phyloP scores from a whole-genome alignment of 2,113 vertebrate genomes.

The Zosterops pallidus region DNA sequence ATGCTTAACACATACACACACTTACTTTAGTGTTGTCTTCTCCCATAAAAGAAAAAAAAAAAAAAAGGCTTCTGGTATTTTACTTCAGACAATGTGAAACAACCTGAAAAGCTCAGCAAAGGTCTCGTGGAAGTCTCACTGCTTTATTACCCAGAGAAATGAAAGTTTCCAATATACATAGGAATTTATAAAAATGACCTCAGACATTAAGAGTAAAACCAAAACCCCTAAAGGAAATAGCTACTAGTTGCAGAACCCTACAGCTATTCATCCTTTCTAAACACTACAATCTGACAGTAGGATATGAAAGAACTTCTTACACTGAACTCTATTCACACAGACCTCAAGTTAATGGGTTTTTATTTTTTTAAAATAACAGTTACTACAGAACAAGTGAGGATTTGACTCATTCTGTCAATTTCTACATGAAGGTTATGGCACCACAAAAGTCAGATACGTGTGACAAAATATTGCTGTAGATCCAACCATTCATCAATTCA shows the following conservation, averaged over 20 bases:
- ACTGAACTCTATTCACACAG: not conserved
- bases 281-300: not conserved
- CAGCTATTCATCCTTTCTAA: not conserved
- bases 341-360: not conserved
- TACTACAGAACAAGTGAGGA: not conserved
- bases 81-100: conserved; percentile 11
- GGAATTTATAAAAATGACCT: not conserved
- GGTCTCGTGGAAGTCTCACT: not conserved
- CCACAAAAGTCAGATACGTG: not conserved
- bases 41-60: not conserved
- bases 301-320: not conserved
- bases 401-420: not conserved
- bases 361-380: not conserved
- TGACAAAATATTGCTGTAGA: not conserved
- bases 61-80: not conserved
- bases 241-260: not conserved
- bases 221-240: not conserved
- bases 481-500: not conserved
- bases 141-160: conserved; percentile 4
- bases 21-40: conserved; percentile 30
- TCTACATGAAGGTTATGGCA: not conserved
- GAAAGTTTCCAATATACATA: not conserved
- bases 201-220: not conserved
- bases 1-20: not conserved
- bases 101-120: not conserved